Percentiles rank a stretch among this genome's conserved stretches.
Conservation (phyloP, 2,797 vertebrate genomes). For the Sphenopsis melanotis region DNA sequence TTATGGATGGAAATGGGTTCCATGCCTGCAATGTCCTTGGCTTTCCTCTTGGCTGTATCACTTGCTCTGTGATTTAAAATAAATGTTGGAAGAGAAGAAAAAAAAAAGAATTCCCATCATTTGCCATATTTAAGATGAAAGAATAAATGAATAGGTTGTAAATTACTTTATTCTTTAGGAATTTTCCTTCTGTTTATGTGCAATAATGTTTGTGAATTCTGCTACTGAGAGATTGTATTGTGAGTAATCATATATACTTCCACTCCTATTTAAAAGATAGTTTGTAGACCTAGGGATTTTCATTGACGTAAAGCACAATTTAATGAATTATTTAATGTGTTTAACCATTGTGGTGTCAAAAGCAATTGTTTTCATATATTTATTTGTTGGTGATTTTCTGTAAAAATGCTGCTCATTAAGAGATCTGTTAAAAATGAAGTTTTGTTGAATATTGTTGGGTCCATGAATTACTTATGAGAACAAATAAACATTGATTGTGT, state of each 20-base stretch:
- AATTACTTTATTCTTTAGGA: constrained; percentile 66
- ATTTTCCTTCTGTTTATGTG: constrained; percentile 71
- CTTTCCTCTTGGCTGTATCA: background rate
- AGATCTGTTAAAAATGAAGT: constrained; percentile 75
- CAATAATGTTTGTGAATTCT: constrained; percentile 76
- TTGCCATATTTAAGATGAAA: constrained; percentile 70
- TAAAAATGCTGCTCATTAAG: constrained; percentile 74
- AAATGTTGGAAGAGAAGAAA: constrained; percentile 41
- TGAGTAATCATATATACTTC: constrained; percentile 72
- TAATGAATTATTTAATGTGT: constrained; percentile 82
- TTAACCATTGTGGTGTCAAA: constrained; percentile 83
- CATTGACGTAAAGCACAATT: constrained; percentile 80
- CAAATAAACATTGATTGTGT: constrained; percentile 63
- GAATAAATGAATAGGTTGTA: constrained; percentile 65
- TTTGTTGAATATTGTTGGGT: constrained; percentile 60
- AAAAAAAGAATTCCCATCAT: constrained; percentile 39
- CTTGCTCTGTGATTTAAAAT: constrained; percentile 23
- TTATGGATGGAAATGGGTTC: background rate
- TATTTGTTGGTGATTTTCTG: constrained; percentile 78
- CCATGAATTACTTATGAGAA: constrained; percentile 62
- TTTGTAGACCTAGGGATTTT: constrained; percentile 73
- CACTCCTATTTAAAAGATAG: constrained; percentile 72
- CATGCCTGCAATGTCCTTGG: background rate
- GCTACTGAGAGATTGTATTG: constrained; percentile 74
- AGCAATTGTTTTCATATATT: constrained; percentile 74